A percentile compares a stretch with the other conserved stretches of the same genome.
phyloP scores from a whole-genome alignment of 2,888 invertebrate species.

The Thereva nobilitata region DNA sequence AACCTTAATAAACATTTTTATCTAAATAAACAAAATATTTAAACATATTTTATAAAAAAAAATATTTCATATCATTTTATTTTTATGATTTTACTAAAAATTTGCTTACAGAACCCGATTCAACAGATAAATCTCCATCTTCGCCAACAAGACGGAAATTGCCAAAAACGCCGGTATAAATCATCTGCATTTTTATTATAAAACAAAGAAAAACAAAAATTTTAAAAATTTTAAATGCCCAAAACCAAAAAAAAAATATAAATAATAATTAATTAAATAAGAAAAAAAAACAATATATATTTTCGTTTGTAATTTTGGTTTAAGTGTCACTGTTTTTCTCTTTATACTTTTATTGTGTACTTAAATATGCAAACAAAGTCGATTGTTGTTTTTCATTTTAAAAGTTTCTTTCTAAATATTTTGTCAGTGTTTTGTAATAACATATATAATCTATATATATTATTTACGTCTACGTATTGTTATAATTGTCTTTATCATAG shows the following conservation, averaged over 20 bases:
- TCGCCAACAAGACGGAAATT: slow-evolving; percentile 92
- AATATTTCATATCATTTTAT: not conserved
- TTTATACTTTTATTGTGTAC: no score
- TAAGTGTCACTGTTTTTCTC: no score
- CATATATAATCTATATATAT: no score
- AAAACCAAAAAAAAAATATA: not conserved
- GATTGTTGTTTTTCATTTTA: no score
- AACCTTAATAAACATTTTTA: slow-evolving; percentile 1
- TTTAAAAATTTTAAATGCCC: slow-evolving; percentile 2
- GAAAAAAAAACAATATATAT: not conserved
- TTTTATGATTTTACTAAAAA: not conserved
- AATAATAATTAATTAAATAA: not conserved
- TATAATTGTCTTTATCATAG: no score
- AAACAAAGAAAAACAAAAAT: not conserved
- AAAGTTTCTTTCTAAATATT: no score
- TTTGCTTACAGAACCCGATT: slow-evolving; percentile 73
- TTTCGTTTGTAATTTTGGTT: not conserved
- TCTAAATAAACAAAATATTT: not conserved
- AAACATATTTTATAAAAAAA: not conserved
- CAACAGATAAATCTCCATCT: slow-evolving; percentile 80
- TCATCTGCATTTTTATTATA: slow-evolving; percentile 47
- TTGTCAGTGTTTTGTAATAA: no score
- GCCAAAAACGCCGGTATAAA: slow-evolving; percentile 97
- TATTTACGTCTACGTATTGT: no score
- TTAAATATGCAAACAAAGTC: no score